These are phyloP conservation scores for Mesorhabditis belari DNA, from an alignment of 2,888 invertebrate genomes.

Conservation along the genomic window DNA sequence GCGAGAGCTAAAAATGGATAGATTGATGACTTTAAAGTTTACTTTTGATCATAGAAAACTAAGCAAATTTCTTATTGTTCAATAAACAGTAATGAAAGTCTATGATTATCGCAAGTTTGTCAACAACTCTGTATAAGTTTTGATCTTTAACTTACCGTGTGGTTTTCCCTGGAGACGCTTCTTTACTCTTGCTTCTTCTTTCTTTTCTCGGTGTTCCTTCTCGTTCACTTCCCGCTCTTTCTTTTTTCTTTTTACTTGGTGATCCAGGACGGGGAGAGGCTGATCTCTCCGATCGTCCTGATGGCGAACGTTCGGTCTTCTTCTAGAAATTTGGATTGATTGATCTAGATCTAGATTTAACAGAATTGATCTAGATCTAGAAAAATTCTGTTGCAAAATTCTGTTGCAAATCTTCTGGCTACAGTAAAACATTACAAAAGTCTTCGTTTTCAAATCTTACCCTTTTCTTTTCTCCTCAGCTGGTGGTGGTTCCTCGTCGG, in stretches of 20 bases:
- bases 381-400: too few relatives aligned
- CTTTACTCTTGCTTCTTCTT: conserved; percentile 36
- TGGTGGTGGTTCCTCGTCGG: conserved; percentile 27
- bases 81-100: too few relatives aligned
- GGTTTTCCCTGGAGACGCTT: conserved; percentile 49
- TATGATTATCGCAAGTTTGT: too few relatives aligned
- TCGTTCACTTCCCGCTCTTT: conserved; percentile 4
- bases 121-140: conserved; percentile 2
- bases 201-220: conserved; percentile 34
- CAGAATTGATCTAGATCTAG: background rate
- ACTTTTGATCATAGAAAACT: too few relatives aligned
- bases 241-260: conserved; percentile 22
- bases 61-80: too few relatives aligned
- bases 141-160: conserved; percentile 22
- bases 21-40: too few relatives aligned
- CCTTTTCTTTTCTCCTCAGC: conserved; percentile 1
- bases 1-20: conserved; percentile 33
- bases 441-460: too few relatives aligned
- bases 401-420: too few relatives aligned
- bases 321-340: background rate
- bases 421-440: too few relatives aligned
- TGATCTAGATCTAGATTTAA: background rate
- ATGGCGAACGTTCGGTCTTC: conserved; percentile 23
- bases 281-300: conserved; percentile 20
- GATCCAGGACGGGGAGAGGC: conserved; percentile 32